phyloP scores from a whole-genome alignment of 1,140 invertebrate genomes.

The Akabosia matsudoensis region DNA sequence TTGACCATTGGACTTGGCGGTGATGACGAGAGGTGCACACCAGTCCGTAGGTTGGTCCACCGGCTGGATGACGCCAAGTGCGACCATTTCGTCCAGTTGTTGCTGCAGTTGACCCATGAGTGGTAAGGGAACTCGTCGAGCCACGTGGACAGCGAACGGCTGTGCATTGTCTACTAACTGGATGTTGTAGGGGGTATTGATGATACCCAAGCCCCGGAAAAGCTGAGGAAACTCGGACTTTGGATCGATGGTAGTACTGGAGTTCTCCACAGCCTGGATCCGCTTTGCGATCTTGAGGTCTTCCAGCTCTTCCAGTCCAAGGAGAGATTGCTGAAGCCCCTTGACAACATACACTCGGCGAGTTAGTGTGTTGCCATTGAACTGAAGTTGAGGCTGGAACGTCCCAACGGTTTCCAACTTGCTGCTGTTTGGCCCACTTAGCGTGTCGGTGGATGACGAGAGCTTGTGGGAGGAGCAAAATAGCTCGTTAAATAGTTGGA shows the following conservation, averaged over 20 bases:
- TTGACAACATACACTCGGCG: slow-evolving; percentile 7
- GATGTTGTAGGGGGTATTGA: slow-evolving; percentile 15
- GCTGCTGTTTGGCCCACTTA: not conserved
- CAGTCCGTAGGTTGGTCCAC: slow-evolving; percentile 49
- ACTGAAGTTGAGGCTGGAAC: not conserved
- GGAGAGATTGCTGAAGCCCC: not conserved
- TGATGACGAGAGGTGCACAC: slow-evolving; percentile 50
- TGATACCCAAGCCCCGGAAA: slow-evolving; percentile 30
- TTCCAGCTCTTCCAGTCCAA: not conserved
- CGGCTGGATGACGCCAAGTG: slow-evolving; percentile 47
- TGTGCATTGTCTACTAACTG: slow-evolving; percentile 22
- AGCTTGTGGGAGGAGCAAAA: not conserved
- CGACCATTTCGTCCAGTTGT: slow-evolving; percentile 40
- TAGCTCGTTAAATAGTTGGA: not conserved
- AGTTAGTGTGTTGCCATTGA: not conserved
- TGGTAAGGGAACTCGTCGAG: slow-evolving; percentile 37
- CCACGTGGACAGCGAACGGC: slow-evolving; percentile 17
- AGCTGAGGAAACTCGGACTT: slow-evolving; percentile 28
- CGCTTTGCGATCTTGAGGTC: not conserved
- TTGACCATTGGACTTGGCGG: slow-evolving; percentile 50
- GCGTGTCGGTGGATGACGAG: not conserved
- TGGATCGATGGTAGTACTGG: not conserved
- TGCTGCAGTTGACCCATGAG: slow-evolving; percentile 30
- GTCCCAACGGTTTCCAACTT: not conserved
- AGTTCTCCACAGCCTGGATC: not conserved